phyloP scores from a whole-genome alignment of 2,888 invertebrate species.

The Drosophila greeni region DNA sequence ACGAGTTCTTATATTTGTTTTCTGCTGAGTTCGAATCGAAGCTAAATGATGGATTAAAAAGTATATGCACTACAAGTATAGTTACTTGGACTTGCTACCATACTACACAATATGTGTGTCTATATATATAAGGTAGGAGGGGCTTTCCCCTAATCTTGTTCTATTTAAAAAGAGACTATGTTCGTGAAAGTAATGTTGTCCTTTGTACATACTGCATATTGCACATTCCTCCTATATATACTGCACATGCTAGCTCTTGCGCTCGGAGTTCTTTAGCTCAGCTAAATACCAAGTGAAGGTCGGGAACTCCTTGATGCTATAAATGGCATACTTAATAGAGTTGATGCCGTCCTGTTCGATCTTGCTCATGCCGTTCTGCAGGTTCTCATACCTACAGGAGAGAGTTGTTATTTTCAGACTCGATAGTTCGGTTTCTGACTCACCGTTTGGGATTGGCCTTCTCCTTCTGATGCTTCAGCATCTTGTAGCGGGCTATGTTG shows the following conservation, averaged over 20 bases:
- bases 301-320: constrained; percentile 84
- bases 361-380: constrained; percentile 90
- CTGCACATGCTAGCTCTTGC: constrained; percentile 68
- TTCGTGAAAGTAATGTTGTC: constrained; percentile 68
- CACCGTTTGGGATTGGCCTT: constrained; percentile 94
- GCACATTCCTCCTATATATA: constrained; percentile 14
- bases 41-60: constrained; percentile 59
- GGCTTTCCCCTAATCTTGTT: constrained; percentile 12
- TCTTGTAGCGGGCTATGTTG: constrained; percentile 95
- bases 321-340: constrained; percentile 88
- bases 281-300: constrained; percentile 91
- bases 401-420: constrained; percentile 9
- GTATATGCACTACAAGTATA: constrained; percentile 56
- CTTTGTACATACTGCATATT: constrained; percentile 67
- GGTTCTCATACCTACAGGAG: constrained; percentile 85
- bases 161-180: constrained; percentile 42
- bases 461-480: constrained; percentile 95
- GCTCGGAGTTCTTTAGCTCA: constrained; percentile 82
- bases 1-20: constrained; percentile 32
- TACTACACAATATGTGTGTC: constrained; percentile 56
- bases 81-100: constrained; percentile 65
- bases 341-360: constrained; percentile 92
- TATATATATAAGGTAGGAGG: constrained; percentile 37
- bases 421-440: constrained; percentile 7
- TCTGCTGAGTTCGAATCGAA: constrained; percentile 47